These are phyloP conservation scores for Elmis aenea DNA, from an alignment of 2,888 invertebrate species.

Conservation along the genomic window DNA sequence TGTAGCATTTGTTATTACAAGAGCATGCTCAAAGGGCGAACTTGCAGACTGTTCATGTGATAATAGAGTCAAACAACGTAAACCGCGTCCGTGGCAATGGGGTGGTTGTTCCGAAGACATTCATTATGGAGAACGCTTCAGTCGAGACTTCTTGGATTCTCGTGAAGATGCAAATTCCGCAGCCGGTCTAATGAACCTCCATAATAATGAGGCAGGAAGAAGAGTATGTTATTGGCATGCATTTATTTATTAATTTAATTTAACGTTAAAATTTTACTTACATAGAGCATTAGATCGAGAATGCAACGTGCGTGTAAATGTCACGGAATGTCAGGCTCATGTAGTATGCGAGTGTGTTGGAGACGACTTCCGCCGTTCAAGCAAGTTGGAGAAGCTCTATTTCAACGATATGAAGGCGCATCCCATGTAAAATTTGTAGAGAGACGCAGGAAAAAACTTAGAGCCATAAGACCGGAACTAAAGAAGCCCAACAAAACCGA, in stretches of 20 bases:
- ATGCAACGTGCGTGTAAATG: constrained; percentile 91
- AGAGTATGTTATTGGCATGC: constrained; percentile 53
- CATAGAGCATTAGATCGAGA: constrained; percentile 62
- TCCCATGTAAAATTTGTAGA: constrained; percentile 73
- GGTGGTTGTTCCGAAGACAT: constrained; percentile 92
- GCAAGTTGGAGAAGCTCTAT: constrained; percentile 70
- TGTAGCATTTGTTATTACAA: constrained; percentile 82
- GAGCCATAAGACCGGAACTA: constrained; percentile 69
- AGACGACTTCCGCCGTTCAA: constrained; percentile 73
- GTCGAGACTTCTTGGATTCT: constrained; percentile 80
- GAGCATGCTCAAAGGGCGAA: constrained; percentile 81
- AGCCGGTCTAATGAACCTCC: constrained; percentile 80
- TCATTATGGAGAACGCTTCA: constrained; percentile 78
- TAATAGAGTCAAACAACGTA: constrained; percentile 63
- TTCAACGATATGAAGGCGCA: constrained; percentile 81
- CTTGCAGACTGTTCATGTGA: constrained; percentile 87
- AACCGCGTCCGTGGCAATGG: constrained; percentile 82
- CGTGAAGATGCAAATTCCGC: constrained; percentile 69
- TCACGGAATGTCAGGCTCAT: constrained; percentile 90
- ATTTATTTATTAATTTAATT: constrained; percentile 3
- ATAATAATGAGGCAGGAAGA: constrained; percentile 89
- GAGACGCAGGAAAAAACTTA: constrained; percentile 60
- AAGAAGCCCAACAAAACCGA: constrained; percentile 89
- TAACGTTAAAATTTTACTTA: constrained; percentile 13
- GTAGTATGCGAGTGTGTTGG: constrained; percentile 89